Percentiles rank a stretch among this genome's conserved stretches.
Evolutionary conservation across 2,113 vertebrate genomes (phyloP).

Genomic region (Odobenus rosmarus): DNA sequence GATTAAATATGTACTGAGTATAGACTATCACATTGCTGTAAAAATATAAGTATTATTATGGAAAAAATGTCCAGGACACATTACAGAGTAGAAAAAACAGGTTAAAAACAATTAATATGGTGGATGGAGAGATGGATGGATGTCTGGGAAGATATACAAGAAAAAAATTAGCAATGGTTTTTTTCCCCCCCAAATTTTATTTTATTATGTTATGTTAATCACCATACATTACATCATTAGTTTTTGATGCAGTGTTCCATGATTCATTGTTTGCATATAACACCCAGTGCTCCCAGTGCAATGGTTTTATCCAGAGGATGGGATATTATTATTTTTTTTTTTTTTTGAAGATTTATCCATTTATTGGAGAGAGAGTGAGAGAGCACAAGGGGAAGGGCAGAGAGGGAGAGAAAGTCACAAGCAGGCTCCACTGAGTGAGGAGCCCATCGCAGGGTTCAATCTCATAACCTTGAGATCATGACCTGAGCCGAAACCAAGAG

Average conservation of each 20-base stretch:
- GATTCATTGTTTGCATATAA: too few species aligned
- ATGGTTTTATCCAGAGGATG: background rate
- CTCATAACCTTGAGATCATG: background rate
- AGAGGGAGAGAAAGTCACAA: background rate
- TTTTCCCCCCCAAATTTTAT: background rate
- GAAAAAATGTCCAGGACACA: background rate
- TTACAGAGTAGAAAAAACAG: conserved; percentile 36
- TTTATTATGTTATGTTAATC: too few species aligned
- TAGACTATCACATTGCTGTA: background rate
- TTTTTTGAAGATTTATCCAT: background rate
- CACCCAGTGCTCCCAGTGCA: background rate
- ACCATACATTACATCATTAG: too few species aligned
- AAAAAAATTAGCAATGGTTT: conserved; percentile 48
- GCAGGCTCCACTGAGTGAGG: background rate
- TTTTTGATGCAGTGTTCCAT: too few species aligned
- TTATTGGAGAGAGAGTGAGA: background rate
- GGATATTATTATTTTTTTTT: background rate
- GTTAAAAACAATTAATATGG: background rate
- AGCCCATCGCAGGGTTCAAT: background rate
- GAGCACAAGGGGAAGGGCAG: background rate
- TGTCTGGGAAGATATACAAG: background rate
- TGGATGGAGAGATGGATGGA: background rate
- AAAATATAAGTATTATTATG: background rate
- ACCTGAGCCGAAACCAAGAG: background rate
- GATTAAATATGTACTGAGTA: background rate